Evolutionary conservation across 1,140 invertebrate species (phyloP).

Genomic region (Monochamus saltuarius): DNA sequence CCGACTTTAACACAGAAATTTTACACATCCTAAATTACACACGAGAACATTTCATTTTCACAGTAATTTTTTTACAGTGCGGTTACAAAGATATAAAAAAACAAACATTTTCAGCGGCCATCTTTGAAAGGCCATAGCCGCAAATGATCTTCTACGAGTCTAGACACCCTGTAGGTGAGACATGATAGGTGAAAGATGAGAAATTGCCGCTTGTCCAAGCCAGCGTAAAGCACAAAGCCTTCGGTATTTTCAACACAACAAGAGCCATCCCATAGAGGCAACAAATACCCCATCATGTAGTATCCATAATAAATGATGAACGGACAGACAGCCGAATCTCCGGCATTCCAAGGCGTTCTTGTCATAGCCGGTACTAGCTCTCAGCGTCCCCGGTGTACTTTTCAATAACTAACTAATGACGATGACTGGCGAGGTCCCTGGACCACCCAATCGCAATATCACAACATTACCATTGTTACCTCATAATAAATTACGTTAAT

Average conservation of each 20-base stretch:
- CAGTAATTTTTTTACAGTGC: no score
- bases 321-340: conserved; percentile 24
- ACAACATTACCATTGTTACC: conserved; percentile 51
- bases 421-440: conserved; percentile 41
- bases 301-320: conserved; percentile 30
- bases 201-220: no score
- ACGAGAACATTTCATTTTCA: no score
- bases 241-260: conserved; percentile 20
- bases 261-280: conserved; percentile 7
- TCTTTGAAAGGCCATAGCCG: no score
- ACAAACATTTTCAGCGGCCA: no score
- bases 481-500: conserved; percentile 53
- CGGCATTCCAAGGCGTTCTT: conserved; percentile 26
- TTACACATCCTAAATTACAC: no score
- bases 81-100: no score
- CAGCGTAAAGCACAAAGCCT: not conserved
- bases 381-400: conserved; percentile 27
- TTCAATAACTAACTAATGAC: conserved; percentile 50
- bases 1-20: no score
- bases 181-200: no score
- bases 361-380: conserved; percentile 6
- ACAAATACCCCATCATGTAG: conserved; percentile 22
- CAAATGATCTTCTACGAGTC: no score
- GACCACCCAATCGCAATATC: conserved; percentile 51
- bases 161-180: no score